These are phyloP conservation scores for Cherax destructor DNA, from an alignment of 1,140 invertebrate species.

Conservation along the genomic window DNA sequence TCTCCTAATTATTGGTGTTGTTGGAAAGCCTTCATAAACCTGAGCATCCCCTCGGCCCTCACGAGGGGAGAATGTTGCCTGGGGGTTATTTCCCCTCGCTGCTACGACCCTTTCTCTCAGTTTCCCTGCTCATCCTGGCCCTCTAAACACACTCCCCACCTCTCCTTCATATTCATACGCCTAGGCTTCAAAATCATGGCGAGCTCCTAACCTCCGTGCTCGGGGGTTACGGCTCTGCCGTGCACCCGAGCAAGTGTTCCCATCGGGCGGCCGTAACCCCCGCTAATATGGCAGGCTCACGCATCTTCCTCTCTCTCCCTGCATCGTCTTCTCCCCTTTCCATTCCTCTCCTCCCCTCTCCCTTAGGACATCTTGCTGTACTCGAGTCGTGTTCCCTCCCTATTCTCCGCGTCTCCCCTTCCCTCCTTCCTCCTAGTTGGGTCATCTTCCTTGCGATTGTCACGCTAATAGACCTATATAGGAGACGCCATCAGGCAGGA, in stretches of 20 bases:
- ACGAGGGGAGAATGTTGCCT: not conserved
- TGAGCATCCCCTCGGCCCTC: not conserved
- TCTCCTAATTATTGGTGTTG: not conserved
- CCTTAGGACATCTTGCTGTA: not conserved
- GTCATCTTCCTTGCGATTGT: slow-evolving; percentile 40
- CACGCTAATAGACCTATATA: slow-evolving; percentile 54
- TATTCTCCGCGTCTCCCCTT: not conserved
- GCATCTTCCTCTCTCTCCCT: not conserved
- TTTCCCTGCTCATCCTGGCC: slow-evolving; percentile 1
- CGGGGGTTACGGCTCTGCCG: not conserved
- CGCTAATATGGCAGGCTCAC: slow-evolving; percentile 25
- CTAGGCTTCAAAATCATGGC: slow-evolving; percentile 27
- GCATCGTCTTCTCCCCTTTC: slow-evolving; percentile 25
- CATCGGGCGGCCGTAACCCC: slow-evolving; percentile 22
- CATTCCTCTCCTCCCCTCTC: not conserved
- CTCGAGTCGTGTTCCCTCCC: not conserved
- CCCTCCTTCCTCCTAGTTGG: not conserved
- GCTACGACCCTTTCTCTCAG: not conserved
- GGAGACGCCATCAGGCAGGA: slow-evolving; percentile 17
- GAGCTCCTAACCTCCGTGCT: not conserved
- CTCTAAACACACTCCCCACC: not conserved
- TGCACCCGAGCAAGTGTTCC: slow-evolving; percentile 3
- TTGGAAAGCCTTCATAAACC: not conserved
- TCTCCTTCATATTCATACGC: slow-evolving; percentile 21
- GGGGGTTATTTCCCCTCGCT: not conserved